Evolutionary conservation across 2,797 vertebrate genomes (phyloP).

Genomic region (Iguana delicatissima): DNA sequence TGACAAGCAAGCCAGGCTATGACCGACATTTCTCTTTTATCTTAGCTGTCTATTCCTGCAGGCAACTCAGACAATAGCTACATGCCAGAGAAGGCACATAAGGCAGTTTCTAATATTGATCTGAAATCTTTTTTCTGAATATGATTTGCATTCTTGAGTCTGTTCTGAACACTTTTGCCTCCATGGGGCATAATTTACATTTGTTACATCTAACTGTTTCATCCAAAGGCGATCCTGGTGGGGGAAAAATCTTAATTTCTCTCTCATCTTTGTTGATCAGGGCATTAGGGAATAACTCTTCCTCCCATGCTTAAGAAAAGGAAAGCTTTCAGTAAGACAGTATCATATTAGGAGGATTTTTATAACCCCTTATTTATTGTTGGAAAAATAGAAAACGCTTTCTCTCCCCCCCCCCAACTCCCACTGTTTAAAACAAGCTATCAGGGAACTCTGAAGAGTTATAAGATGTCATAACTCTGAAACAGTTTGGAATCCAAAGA

Average conservation of each 20-base stretch:
- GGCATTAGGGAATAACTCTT: slow-evolving; percentile 71
- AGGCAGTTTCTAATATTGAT: slow-evolving; percentile 76
- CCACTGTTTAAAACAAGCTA: slow-evolving; percentile 25
- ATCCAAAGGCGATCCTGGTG: slow-evolving; percentile 71
- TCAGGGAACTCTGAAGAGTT: slow-evolving; percentile 58
- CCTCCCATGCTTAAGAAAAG: slow-evolving; percentile 59
- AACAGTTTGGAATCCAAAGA: slow-evolving; percentile 5
- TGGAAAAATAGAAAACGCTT: slow-evolving; percentile 58
- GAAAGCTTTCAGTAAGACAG: slow-evolving; percentile 67
- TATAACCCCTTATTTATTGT: slow-evolving; percentile 65
- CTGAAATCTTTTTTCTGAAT: slow-evolving; percentile 68
- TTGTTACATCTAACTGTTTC: slow-evolving; percentile 67
- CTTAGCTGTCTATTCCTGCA: slow-evolving; percentile 60
- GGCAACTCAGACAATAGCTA: slow-evolving; percentile 68
- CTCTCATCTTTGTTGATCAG: slow-evolving; percentile 73
- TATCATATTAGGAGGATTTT: slow-evolving; percentile 48
- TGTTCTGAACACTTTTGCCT: slow-evolving; percentile 58
- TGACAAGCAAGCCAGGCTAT: slow-evolving; percentile 50
- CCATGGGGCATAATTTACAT: slow-evolving; percentile 75
- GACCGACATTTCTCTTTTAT: slow-evolving; percentile 55
- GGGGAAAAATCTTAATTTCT: slow-evolving; percentile 56
- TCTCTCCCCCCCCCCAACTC: slow-evolving; percentile 36
- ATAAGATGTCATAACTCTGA: slow-evolving; percentile 46
- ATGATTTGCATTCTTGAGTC: slow-evolving; percentile 74
- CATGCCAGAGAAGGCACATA: slow-evolving; percentile 69